These are phyloP conservation scores for Edolisoma coerulescens DNA, from an alignment of 2,113 vertebrate genomes.

Conservation along the genomic window DNA sequence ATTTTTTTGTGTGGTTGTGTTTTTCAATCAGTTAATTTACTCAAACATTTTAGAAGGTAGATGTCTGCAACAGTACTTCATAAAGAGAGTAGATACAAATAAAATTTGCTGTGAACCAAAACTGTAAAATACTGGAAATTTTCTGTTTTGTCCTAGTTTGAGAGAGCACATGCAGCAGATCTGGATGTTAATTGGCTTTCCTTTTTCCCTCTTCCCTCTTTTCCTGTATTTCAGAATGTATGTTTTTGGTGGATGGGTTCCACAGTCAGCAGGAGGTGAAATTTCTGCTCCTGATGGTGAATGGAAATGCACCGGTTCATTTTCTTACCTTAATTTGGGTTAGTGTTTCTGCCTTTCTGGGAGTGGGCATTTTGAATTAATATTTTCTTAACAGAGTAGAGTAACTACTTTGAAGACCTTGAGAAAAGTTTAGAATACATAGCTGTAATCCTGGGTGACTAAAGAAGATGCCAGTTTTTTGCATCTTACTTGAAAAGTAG, in stretches of 20 bases:
- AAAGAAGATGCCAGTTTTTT: neutral
- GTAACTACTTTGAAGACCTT: neutral
- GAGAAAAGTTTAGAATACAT: neutral
- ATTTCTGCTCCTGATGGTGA: constrained; percentile 76
- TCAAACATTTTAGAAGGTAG: neutral
- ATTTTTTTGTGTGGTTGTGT: neutral
- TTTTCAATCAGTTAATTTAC: neutral
- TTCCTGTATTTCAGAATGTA: constrained; percentile 84
- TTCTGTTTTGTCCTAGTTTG: constrained; percentile 1
- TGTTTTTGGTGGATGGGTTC: constrained; percentile 96
- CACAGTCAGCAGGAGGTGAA: constrained; percentile 76
- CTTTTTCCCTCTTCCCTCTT: neutral
- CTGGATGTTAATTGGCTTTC: constrained; percentile 27
- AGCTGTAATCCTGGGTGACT: neutral
- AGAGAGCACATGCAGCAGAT: neutral
- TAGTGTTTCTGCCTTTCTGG: constrained; percentile 59
- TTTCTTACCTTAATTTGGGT: constrained; percentile 90
- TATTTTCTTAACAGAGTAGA: neutral
- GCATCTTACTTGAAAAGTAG: neutral
- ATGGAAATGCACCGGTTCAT: constrained; percentile 91
- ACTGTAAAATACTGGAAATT: neutral
- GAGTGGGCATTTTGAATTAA: neutral
- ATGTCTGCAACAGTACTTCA: neutral
- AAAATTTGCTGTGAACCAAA: neutral
- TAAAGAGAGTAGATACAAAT: neutral